Conservation (phyloP, 2,113 vertebrate genomes). For the Rhagologus leucostigma region DNA sequence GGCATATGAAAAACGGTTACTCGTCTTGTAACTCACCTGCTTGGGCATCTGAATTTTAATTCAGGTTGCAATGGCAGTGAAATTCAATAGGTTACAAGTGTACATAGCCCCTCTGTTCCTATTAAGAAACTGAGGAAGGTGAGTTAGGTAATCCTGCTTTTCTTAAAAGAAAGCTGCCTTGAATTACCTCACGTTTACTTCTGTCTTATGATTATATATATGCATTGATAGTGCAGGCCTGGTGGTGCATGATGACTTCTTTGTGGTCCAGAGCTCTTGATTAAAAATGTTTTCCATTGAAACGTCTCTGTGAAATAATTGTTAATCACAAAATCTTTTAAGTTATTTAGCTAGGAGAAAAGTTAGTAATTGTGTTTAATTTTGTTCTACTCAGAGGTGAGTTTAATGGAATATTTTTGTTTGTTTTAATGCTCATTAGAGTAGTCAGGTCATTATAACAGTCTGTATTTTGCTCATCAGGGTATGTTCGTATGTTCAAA, state of each 20-base stretch:
- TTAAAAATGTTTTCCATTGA: background rate
- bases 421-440: background rate
- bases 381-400: background rate
- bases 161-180: background rate
- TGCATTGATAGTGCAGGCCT: background rate
- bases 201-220: accelerated
- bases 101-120: background rate
- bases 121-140: background rate
- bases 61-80: background rate
- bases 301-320: background rate
- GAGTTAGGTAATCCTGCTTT: background rate
- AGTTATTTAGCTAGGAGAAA: background rate
- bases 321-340: background rate
- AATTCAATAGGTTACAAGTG: background rate
- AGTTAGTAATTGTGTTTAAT: background rate
- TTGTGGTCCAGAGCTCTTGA: background rate
- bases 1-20: background rate
- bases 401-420: background rate
- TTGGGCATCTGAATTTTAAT: background rate
- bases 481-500: background rate
- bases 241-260: background rate
- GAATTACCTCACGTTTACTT: background rate
- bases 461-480: background rate
- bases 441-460: background rate
- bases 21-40: background rate